A percentile compares a stretch with the other conserved stretches of the same genome.
phyloP scores from a whole-genome alignment of 2,797 vertebrate genomes.

The Paramormyrops hopkinsi region DNA sequence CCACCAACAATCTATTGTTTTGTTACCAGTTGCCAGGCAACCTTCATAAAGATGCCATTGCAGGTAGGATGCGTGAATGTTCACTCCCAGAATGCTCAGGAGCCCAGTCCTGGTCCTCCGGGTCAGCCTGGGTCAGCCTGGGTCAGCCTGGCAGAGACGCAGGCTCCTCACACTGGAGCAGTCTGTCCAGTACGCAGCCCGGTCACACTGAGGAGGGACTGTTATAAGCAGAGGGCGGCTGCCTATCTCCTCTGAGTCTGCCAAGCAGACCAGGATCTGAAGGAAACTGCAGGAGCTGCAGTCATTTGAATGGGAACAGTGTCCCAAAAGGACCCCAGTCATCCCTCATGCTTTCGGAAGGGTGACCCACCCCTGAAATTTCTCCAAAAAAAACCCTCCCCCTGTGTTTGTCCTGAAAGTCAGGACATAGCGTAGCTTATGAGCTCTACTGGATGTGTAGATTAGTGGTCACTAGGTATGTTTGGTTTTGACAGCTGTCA shows the following conservation, averaged over 20 bases:
- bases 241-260: background rate
- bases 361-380: background rate
- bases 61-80: background rate
- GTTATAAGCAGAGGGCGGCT: background rate
- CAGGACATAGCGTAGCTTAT: background rate
- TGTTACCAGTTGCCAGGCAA: background rate
- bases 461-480: background rate
- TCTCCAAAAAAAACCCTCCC: background rate
- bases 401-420: background rate
- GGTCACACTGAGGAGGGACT: conserved; percentile 39
- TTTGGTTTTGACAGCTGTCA: background rate
- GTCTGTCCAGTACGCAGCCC: conserved; percentile 26
- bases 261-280: background rate
- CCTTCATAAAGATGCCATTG: background rate
- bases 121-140: background rate
- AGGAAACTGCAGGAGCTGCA: background rate
- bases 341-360: background rate
- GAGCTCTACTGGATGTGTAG: background rate
- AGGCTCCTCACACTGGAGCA: conserved; percentile 9
- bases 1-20: conserved; percentile 11
- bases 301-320: background rate
- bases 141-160: background rate
- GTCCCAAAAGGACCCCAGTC: background rate
- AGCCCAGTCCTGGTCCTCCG: background rate
- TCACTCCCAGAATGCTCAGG: background rate